Base-by-base conservation (phyloP, 92 coral and sea anemone genomes). In the Ricordea florida region DNA sequence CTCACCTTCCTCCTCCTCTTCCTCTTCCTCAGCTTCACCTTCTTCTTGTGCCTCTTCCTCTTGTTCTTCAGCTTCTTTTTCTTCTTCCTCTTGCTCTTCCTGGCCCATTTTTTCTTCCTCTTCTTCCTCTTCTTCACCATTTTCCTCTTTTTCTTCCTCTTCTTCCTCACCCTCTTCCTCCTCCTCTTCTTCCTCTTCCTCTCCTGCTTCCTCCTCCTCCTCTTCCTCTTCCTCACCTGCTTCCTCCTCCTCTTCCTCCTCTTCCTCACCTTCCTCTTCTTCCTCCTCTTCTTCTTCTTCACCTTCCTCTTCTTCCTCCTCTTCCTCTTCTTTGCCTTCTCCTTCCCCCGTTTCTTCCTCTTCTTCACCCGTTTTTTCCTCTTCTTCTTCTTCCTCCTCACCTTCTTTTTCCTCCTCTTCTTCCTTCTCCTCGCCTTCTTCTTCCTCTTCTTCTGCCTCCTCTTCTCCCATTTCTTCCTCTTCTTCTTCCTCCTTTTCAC, bases 211-310 rank as follows among this genome's bases (percentile, higher is more conserved):
- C 18, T 57, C 61, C 4, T 49, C 55, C 37, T 77, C 46, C 35
- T 48, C 62, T 48, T 60, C 75, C 35, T 66, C 32, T 33, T 60
- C 24, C 10, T 38, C 63, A n/a, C 41, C 51, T 6, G 32, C 46
- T 77, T 66, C 46, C 10, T 48, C 58, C 32, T 47, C 73, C 28
- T 47, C 61, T 2, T 68, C 49, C 5, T 68, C 75, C 3, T 68
- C 62, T 17, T 68, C 62, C 20, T 68, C 49, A 13, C 46, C 75
- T 13, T 50, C 49, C 37, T 50, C 75, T 50, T 50, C 75, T 14
- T 34, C 75, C 46, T 68, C 75, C 11, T 68, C 60, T 4, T 68
- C 62, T 32, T 46, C 73, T 23, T 66, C 23, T 8, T 49, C 73
- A 0, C 57, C 73, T 13, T 46, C 73, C 24, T 10, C 1, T 14